Conservation (phyloP, 2,797 vertebrate genomes). For the Pipistrellus kuhlii region DNA sequence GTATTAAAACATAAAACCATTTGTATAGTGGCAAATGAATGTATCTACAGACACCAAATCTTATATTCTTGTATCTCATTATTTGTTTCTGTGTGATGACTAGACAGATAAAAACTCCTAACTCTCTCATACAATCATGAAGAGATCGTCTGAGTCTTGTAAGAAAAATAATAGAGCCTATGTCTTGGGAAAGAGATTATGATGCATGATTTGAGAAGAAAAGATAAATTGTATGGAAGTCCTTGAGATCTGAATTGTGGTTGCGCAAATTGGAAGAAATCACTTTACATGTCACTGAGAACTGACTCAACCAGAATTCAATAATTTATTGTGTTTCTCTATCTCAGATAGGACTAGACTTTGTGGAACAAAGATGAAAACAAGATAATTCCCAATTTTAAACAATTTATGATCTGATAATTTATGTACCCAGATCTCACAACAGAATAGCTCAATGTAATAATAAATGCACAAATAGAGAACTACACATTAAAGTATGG, state of each 20-base stretch:
- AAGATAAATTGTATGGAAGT: background rate
- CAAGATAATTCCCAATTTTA: background rate
- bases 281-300: background rate
- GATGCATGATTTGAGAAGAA: background rate
- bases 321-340: background rate
- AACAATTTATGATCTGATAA: background rate
- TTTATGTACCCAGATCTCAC: background rate
- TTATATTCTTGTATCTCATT: background rate
- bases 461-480: background rate
- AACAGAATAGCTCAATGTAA: background rate
- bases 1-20: conserved; percentile 12
- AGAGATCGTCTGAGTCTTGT: background rate
- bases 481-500: background rate
- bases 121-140: background rate
- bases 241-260: background rate
- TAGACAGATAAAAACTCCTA: background rate
- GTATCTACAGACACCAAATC: background rate
- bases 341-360: background rate
- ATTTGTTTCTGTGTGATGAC: background rate
- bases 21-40: background rate
- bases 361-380: background rate
- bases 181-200: background rate
- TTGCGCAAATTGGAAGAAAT: background rate
- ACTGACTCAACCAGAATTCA: background rate
- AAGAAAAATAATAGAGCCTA: background rate